Conservation (phyloP, 1,140 invertebrate species). For the Epicauta chinensis region DNA sequence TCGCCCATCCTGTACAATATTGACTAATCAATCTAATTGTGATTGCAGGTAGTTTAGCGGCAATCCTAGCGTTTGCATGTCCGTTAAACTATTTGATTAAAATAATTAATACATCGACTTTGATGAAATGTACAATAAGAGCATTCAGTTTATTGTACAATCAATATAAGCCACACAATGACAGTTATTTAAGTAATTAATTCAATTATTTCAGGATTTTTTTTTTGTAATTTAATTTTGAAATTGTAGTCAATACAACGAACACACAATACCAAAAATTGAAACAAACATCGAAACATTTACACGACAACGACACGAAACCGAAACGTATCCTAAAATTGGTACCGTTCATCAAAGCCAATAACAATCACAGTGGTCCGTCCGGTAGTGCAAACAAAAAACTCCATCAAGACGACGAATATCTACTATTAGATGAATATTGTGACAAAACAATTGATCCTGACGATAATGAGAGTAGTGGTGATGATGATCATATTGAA, state of each 20-base stretch:
- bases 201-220: no score
- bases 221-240: background rate
- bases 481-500: background rate
- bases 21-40: slow-evolving; percentile 2
- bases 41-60: slow-evolving; percentile 55
- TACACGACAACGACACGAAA: slow-evolving; percentile 5
- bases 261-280: slow-evolving; percentile 21
- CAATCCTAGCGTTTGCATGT: slow-evolving; percentile 60
- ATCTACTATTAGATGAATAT: slow-evolving; percentile 49
- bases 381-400: background rate
- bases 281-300: slow-evolving; percentile 10
- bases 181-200: slow-evolving; percentile 5
- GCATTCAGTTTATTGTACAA: slow-evolving; percentile 19
- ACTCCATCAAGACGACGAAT: slow-evolving; percentile 36
- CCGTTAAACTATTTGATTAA: slow-evolving; percentile 45
- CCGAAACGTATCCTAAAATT: slow-evolving; percentile 2
- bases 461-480: slow-evolving; percentile 24
- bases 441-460: slow-evolving; percentile 27
- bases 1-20: no score
- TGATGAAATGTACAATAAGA: slow-evolving; percentile 32
- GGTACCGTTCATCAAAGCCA: no score
- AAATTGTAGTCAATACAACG: slow-evolving; percentile 14
- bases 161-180: background rate
- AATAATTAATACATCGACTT: slow-evolving; percentile 30
- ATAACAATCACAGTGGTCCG: no score